Base-by-base conservation (phyloP, 1,140 invertebrate species). In the Brachionus plicatilis region DNA sequence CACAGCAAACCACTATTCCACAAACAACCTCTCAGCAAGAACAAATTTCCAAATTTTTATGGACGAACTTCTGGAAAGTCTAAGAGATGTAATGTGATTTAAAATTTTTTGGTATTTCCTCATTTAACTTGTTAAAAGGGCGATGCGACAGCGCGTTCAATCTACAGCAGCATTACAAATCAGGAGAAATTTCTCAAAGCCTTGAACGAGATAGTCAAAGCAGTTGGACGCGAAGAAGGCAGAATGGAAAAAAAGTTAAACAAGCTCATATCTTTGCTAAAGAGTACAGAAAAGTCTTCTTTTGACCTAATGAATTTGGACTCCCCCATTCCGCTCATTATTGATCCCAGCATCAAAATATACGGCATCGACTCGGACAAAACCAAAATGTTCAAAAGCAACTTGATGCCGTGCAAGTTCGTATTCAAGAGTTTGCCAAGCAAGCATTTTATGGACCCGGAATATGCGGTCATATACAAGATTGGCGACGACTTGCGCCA, bases 401-500 rank as follows among this genome's bases (percentile, higher is more conserved):
- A 95, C 3, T 90, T 98, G 56, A 99, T 98, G 96, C 97, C 97
- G n/a, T 95, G 95, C 47, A 94, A 94, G 88, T 91, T 99, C 24
- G 95, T 95, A 3, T 99, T 99, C 89, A 82, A 65, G 29, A 60
- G 53, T 12, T 4, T 68, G 14, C 90, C 94, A 17, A 96, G 95
- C 0, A 47, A 33, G 9, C 2, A 41, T 17, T 37, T 37, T 12
- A 92, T 91, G 24, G 43, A 82, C 0, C 91, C 84, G 37, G 94
- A 97, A 88, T 99, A 98, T 90, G 93, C 96, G 0, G 66, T 84
- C 17, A 99, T 99, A 85, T 99, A 99, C 89, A 99, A 99, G 91
- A 93, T 97, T 87, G 98, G 98, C 0, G 98, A 99, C 90, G 97
- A 99, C 90, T 89, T 99, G n/a, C 90, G 97, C 29, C 98, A 99